A percentile compares a stretch with the other conserved stretches of the same genome.
Evolutionary conservation across 2,888 invertebrate genomes (phyloP).

Genomic region (Dysmachus trigonus): DNA sequence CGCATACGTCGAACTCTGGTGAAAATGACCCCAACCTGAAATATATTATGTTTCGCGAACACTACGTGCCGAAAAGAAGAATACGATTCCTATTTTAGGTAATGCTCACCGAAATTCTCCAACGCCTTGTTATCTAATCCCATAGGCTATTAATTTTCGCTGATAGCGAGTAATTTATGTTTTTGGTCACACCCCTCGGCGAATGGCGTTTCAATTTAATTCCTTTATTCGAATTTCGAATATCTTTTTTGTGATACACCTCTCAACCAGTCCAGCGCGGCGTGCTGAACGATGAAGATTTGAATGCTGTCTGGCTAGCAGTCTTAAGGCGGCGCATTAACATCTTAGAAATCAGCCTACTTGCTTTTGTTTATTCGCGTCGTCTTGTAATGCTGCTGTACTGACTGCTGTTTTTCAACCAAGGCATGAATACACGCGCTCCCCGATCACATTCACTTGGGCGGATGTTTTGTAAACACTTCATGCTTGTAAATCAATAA

Average conservation of each 20-base stretch:
- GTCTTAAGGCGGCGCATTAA: background rate
- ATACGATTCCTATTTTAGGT: background rate
- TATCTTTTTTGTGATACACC: background rate
- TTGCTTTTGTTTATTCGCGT: slow-evolving; percentile 3
- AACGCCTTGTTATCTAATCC: background rate
- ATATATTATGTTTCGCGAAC: background rate
- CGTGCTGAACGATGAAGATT: background rate
- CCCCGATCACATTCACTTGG: background rate
- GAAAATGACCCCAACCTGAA: background rate
- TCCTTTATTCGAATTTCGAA: background rate
- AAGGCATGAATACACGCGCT: background rate
- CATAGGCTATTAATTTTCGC: slow-evolving; percentile 12
- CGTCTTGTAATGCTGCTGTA: background rate
- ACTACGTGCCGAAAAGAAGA: background rate
- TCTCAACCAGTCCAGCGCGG: background rate
- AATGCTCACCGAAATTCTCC: background rate
- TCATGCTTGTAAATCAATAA: slow-evolving; percentile 11
- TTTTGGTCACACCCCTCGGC: slow-evolving; percentile 1
- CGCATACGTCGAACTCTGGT: background rate
- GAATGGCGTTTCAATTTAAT: background rate
- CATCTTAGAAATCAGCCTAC: background rate
- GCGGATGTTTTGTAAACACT: slow-evolving; percentile 11
- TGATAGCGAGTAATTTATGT: background rate
- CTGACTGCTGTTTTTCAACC: background rate
- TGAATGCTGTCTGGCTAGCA: background rate